Evolutionary conservation across 2,797 vertebrate species (phyloP).

Genomic region (Rousettus madagascariensis): DNA sequence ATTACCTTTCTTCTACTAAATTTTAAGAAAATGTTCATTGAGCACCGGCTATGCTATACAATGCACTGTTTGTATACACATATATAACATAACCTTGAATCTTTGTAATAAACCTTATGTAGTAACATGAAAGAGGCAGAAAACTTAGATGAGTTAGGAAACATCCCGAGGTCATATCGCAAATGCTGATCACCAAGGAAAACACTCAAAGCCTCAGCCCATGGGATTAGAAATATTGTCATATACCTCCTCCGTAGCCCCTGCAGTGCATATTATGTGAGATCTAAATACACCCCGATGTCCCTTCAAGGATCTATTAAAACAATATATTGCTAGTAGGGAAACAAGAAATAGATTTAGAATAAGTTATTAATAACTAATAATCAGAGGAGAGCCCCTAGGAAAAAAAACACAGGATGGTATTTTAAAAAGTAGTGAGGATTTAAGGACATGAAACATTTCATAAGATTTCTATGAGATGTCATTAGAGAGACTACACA

Average conservation of each 20-base stretch:
- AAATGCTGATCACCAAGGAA: background rate
- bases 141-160: constrained; percentile 8
- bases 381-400: background rate
- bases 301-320: background rate
- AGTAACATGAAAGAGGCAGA: constrained; percentile 5
- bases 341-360: background rate
- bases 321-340: background rate
- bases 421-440: background rate
- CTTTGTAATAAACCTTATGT: background rate
- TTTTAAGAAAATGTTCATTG: background rate
- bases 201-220: background rate
- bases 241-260: background rate
- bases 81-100: background rate
- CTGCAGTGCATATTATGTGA: background rate
- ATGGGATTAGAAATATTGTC: background rate
- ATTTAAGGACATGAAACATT: background rate
- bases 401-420: background rate
- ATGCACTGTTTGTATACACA: background rate
- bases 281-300: background rate
- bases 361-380: background rate
- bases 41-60: background rate
- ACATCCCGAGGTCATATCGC: background rate
- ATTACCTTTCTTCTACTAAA: background rate
- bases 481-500: background rate
- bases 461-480: constrained; percentile 18